Base-by-base conservation (phyloP, 1,140 invertebrate species). In the Bemisia tabaci region DNA sequence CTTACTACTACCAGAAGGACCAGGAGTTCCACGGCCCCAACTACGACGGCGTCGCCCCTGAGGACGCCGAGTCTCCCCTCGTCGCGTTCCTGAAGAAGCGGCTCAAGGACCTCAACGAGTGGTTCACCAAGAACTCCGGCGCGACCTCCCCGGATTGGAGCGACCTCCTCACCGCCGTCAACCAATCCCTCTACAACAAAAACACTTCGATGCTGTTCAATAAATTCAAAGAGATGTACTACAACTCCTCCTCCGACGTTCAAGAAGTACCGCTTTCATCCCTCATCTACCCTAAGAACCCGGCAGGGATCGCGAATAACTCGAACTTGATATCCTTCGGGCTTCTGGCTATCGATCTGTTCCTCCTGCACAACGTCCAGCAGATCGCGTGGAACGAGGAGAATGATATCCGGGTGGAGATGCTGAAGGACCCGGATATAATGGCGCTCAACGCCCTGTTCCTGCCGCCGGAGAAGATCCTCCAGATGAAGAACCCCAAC, bases 321-420 rank as follows among this genome's bases (percentile, higher is more conserved):
- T 63, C 67, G 12, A 70, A 67, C 24, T 71, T 83, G 11, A 68
- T 83, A 0, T 82, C 82, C 0, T 82, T 84, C 67, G 82, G 81
- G 0, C 79, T 84, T 25, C 71, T 84, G 66, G 81, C 81, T 0
- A 74, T 84, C 67, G 82, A 83, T 71, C 77, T 84, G 0, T 80
- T 84, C 73, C 70, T 84, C 25, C 68, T 84, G 2, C 82, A 82
- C 71, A 83, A 84, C 72, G 82, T 84, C 48, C 83, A 84, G 70
- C 72, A 79, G 12, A 80, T 82, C 74, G 80, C 80, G 0, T 79
- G 80, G 77, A 79, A 82, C 69, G 80, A 78, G 12, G 71, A 82
- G 75, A 76, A 78, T 23, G 66, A 73, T n/a, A 72, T 75, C 0
- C 71, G 77, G 0, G 69, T 73, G 1, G 77, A 78, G 64, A 79